Conservation (phyloP, 2,797 vertebrate species). For the Pampus argenteus region DNA sequence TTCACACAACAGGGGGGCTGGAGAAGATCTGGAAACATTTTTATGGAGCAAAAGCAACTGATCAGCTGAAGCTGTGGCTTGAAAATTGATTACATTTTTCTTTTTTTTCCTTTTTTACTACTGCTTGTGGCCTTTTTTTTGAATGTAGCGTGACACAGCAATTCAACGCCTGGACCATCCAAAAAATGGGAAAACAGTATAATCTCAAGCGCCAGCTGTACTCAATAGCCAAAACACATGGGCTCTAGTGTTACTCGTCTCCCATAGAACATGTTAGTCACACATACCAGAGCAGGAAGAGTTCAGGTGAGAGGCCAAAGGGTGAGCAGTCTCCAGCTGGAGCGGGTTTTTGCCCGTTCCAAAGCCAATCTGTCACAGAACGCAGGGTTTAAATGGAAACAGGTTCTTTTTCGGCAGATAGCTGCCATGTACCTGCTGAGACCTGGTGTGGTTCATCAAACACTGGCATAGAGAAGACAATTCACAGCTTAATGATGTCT, state of each 20-base stretch:
- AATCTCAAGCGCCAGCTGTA: conserved; percentile 61
- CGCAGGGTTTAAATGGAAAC: conserved; percentile 65
- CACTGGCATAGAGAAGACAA: conserved; percentile 51
- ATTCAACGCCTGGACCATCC: conserved; percentile 31
- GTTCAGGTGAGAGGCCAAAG: conserved; percentile 76
- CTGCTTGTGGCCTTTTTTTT: conserved; percentile 43
- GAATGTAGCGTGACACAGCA: conserved; percentile 45
- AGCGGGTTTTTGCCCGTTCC: conserved; percentile 58
- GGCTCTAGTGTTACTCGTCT: conserved; percentile 66
- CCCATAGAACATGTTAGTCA: conserved; percentile 78
- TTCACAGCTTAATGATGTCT: conserved; percentile 59
- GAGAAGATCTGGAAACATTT: conserved; percentile 50
- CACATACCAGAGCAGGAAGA: conserved; percentile 76
- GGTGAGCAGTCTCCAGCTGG: conserved; percentile 77
- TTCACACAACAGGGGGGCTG: conserved; percentile 39
- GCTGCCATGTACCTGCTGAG: conserved; percentile 69
- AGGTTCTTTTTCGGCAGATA: conserved; percentile 50
- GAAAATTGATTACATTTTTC: conserved; percentile 56
- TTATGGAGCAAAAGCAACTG: conserved; percentile 46
- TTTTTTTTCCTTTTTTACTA: conserved; percentile 24
- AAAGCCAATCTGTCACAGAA: conserved; percentile 76
- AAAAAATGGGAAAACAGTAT: conserved; percentile 44
- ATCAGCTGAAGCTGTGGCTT: conserved; percentile 47
- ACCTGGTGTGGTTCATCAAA: conserved; percentile 62
- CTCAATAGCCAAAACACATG: conserved; percentile 71